Conservation (phyloP, 1,140 invertebrate species). For the Octopus bimaculoides region DNA sequence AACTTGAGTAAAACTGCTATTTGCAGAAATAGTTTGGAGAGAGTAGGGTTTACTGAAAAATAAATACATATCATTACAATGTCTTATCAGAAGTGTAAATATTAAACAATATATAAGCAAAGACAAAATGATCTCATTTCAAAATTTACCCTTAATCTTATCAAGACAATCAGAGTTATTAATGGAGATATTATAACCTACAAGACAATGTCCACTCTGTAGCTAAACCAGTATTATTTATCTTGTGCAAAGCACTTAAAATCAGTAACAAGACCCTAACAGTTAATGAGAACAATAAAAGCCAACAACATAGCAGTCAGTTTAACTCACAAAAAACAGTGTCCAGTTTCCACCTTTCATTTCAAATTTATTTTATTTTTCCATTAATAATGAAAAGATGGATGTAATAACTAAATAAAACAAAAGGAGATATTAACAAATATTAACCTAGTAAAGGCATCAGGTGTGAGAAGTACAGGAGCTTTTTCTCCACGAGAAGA, state of each 20-base stretch:
- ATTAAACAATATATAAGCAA: too few species aligned
- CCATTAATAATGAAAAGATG: background rate
- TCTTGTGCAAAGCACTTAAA: too few species aligned
- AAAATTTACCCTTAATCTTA: too few species aligned
- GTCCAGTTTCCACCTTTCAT: background rate
- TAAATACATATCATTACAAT: background rate
- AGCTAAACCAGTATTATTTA: too few species aligned
- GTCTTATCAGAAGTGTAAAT: background rate
- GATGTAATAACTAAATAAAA: background rate
- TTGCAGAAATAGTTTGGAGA: background rate
- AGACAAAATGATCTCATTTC: too few species aligned
- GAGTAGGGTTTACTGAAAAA: constrained; percentile 11
- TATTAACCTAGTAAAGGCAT: constrained; percentile 72
- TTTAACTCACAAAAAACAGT: too few species aligned
- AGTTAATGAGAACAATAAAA: too few species aligned
- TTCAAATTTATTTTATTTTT: background rate
- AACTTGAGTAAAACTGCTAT: constrained; percentile 48
- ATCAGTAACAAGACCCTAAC: too few species aligned
- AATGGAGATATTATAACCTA: too few species aligned
- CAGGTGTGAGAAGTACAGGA: constrained; percentile 75
- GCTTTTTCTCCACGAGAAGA: constrained; percentile 17
- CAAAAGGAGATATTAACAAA: background rate
- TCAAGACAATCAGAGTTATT: too few species aligned
- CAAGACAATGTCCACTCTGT: too few species aligned
- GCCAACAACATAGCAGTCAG: too few species aligned